phyloP scores from a whole-genome alignment of 2,113 vertebrate species.

The Spea multiplicata region DNA sequence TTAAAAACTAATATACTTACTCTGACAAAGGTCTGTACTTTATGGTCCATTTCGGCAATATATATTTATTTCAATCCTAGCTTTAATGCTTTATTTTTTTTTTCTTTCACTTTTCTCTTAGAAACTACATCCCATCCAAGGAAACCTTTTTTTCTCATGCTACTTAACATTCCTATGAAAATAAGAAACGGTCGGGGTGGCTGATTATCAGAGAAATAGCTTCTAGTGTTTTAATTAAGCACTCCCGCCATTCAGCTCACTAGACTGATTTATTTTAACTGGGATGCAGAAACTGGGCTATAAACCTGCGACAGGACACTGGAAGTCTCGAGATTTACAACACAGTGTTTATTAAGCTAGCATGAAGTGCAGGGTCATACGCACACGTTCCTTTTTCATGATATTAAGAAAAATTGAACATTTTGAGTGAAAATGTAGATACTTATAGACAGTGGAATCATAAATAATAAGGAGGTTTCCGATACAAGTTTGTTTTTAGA shows the following conservation, averaged over 20 bases:
- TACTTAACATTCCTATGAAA: conserved; percentile 44
- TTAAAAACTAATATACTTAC: too few species aligned
- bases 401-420: too few species aligned
- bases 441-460: too few species aligned
- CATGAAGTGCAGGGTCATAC: not conserved
- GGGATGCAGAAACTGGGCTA: conserved; percentile 1
- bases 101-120: conserved; percentile 15
- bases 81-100: conserved; percentile 22
- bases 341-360: not conserved
- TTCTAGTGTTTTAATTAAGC: conserved; percentile 32
- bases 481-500: too few species aligned
- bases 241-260: conserved; percentile 8
- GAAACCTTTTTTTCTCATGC: conserved; percentile 38
- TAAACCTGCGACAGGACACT: not conserved
- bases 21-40: conserved; percentile 11
- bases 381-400: too few species aligned
- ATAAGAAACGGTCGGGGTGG: conserved; percentile 18
- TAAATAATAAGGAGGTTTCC: too few species aligned
- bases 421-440: too few species aligned
- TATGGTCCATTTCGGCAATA: conserved; percentile 19
- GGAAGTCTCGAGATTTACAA: not conserved
- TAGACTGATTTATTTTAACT: conserved; percentile 38
- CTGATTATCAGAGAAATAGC: conserved; percentile 13
- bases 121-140: not conserved
- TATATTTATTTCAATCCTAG: conserved; percentile 24